Percentiles rank a stretch among this genome's conserved stretches.
These are phyloP conservation scores for Acipenser transmontanus DNA, from an alignment of 2,797 vertebrate species.

Conservation along the genomic window DNA sequence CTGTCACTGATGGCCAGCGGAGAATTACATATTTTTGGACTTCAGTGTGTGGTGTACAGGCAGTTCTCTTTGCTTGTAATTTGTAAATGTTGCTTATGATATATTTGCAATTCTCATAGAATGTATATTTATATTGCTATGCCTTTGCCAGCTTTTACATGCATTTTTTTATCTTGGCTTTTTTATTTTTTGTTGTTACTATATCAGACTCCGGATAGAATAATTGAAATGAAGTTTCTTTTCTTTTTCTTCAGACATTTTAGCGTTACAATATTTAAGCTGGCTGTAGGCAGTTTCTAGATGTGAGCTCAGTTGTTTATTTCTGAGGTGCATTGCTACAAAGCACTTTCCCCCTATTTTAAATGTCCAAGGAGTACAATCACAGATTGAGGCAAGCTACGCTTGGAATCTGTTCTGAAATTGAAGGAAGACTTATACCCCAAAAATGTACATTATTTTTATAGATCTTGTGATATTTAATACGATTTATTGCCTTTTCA, in stretches of 20 bases:
- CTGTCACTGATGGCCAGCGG: slow-evolving; percentile 20
- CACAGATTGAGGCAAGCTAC: slow-evolving; percentile 34
- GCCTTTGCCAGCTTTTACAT: slow-evolving; percentile 58
- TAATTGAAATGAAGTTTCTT: slow-evolving; percentile 54
- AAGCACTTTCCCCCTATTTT: slow-evolving; percentile 59
- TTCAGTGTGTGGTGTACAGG: slow-evolving; percentile 54
- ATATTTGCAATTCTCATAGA: slow-evolving; percentile 73
- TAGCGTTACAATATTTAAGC: slow-evolving; percentile 53
- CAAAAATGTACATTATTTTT: slow-evolving; percentile 36
- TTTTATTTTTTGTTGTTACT: slow-evolving; percentile 19
- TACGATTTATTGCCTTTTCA: slow-evolving; percentile 52
- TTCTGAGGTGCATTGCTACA: slow-evolving; percentile 54
- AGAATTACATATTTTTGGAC: slow-evolving; percentile 22
- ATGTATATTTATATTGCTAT: slow-evolving; percentile 54
- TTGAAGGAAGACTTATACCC: slow-evolving; percentile 27
- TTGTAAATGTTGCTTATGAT: slow-evolving; percentile 61
- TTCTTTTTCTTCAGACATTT: slow-evolving; percentile 29
- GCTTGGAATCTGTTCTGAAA: slow-evolving; percentile 49
- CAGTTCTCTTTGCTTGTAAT: slow-evolving; percentile 55
- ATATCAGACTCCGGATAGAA: slow-evolving; percentile 60
- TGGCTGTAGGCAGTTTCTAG: slow-evolving; percentile 54
- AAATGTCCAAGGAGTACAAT: slow-evolving; percentile 27
- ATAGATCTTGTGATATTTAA: slow-evolving; percentile 49
- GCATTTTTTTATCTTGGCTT: slow-evolving; percentile 11
- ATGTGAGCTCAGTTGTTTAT: slow-evolving; percentile 39